Base-by-base conservation (phyloP, 2,888 invertebrate species). In the Drosophila diplacantha region DNA sequence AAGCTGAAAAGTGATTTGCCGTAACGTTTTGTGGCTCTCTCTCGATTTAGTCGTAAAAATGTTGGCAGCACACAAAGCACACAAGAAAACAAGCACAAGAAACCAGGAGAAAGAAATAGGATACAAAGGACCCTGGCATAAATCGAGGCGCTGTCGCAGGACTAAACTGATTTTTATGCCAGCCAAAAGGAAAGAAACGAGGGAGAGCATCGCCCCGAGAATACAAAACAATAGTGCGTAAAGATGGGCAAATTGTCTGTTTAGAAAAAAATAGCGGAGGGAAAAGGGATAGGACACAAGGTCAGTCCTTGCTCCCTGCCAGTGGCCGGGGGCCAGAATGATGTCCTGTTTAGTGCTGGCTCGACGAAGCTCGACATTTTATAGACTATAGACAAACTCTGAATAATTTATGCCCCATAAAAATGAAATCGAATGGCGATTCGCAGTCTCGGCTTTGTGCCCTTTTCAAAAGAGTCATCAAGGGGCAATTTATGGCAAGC, bases 401-500 rank as follows among this genome's bases (percentile, higher is more conserved):
- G 80, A 74, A 81, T 81, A 81, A 81, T 81, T 80, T 80, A 80
- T 75, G 70, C 56, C 67, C 67, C 73, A 78, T 81, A 81, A 81
- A 80, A 82, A 73, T 72, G 80, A 80, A 83, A 79, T 81, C 81
- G 81, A 79, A 83, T 82, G 80, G 83, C 71, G 64, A 50, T 39
- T 54, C 47, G 49, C 43, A 32, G 59, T 43, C 58, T 22, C 18
- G 71, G 79, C 55, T 50, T 54, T 49, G 60, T 44, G 65, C 53
- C 59, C 53, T 49, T 68, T 77, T 70, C 50, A 79, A 79, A 65
- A 59, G 61, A 83, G 82, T 83, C 79, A 83, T 79, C 82, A 83
- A 74, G 56, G 54, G 65, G 80, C 84, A 83, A 79, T 79, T 79
- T 79, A 79, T 83, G 68, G 76, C 52, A 49, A 64, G 46, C 65